A percentile compares a stretch with the other conserved stretches of the same genome.
phyloP scores from a whole-genome alignment of 2,888 invertebrate species.

The Eudasyphora cyanicolor region DNA sequence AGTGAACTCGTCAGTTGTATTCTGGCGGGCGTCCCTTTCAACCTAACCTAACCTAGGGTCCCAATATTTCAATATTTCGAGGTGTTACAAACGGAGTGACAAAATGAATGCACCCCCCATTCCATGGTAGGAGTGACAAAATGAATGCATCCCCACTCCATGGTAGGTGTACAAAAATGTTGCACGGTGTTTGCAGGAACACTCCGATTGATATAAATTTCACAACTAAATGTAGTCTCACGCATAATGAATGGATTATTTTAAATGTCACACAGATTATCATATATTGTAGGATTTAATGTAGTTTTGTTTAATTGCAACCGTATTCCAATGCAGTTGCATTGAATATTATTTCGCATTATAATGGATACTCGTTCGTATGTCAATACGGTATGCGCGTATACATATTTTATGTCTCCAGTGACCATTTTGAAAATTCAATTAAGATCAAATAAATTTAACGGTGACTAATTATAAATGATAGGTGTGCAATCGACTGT shows the following conservation, averaged over 20 bases:
- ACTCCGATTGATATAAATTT: too few species aligned
- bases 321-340: conserved; percentile 43
- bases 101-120: too few species aligned
- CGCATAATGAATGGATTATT: conserved; percentile 21
- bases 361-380: conserved; percentile 65
- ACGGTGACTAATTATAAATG: not conserved
- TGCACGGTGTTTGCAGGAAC: too few species aligned
- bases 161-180: too few species aligned
- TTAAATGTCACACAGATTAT: conserved; percentile 4
- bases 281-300: conserved; percentile 45
- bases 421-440: conserved; percentile 47
- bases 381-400: conserved; percentile 31
- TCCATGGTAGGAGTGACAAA: too few species aligned
- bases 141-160: too few species aligned
- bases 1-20: too few species aligned
- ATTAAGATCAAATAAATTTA: conserved; percentile 48
- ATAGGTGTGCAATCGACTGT: not conserved
- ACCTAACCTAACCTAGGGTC: too few species aligned
- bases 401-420: conserved; percentile 52
- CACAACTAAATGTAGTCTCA: not conserved
- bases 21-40: too few species aligned
- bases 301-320: conserved; percentile 17
- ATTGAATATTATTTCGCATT: conserved; percentile 46
- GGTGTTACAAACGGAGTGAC: too few species aligned
- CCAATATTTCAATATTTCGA: too few species aligned